Base-by-base conservation (phyloP, 64 coral and sea anemone genomes). In the Pachyseris speciosa region DNA sequence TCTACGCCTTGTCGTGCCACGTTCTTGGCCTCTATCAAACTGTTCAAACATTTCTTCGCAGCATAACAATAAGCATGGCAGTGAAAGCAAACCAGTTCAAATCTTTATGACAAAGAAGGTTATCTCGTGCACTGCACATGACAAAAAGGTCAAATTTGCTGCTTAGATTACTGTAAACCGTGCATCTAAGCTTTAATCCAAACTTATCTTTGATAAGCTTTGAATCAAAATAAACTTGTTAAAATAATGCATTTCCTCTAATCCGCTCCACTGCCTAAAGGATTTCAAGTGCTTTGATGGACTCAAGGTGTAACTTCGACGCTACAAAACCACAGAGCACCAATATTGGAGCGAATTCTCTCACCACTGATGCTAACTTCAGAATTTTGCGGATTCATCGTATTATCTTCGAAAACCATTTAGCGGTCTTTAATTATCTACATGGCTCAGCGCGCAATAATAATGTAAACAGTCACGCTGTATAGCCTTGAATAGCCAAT, bases 221-320 rank as follows among this genome's bases (percentile, higher is more conserved):
- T 76, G 44, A 48, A 32, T 51, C 73, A 10, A 31, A 76, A 43
- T 76, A 76, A 76, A 76, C 44, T 51, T 10, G 9, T 76, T 51
- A 76, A 51, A 76, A 16, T 51, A n/a, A 12, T 5, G 27, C 26
- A 16, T 76, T 17, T 76, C n/a, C 7, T 16, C 26, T 49, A 30
- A 45, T 28, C 7, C 15, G 24, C 20, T 50, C 44, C 5, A 17
- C 16, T 9, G 2, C 29, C 13, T 16, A 34, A 37, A 37, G 9
- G 0, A 55, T 22, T 27, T n/a, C 26, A 36, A 79, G 17, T 79
- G 15, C 19, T 74, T 34, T 9, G 22, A 43, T 45, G 42, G 42
- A 5, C 38, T 19, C 39, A 17, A 34, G 4, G 11, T 45, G 4
- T 45, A 45, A 45, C 43, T 38, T 50, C 50, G 73, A 50, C 26